Evolutionary conservation across 2,888 invertebrate species (phyloP).

Genomic region (Morpho achilles): DNA sequence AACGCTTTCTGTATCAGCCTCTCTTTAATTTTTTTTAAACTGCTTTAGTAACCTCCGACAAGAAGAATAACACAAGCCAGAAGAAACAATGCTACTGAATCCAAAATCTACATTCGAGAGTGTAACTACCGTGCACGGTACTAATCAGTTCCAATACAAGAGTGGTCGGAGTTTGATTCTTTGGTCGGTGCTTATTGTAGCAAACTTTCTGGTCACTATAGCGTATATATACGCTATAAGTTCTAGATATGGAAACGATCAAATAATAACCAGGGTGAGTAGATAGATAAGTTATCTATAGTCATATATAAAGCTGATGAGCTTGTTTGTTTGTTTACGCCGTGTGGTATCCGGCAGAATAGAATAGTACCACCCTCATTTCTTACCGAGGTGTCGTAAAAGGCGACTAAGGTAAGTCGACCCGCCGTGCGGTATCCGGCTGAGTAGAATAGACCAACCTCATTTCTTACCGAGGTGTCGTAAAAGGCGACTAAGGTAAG

Average conservation of each 20-base stretch:
- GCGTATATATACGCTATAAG: conserved; percentile 48
- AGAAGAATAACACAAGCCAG: not conserved
- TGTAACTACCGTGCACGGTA: conserved; percentile 54
- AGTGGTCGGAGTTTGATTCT: conserved; percentile 33
- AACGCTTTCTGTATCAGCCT: too few relatives aligned
- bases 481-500: too few relatives aligned
- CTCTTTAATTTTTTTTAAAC: too few relatives aligned
- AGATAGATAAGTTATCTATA: not conserved
- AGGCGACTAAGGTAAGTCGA: too few relatives aligned
- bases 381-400: too few relatives aligned
- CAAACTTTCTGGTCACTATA: conserved; percentile 39
- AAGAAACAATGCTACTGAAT: not conserved
- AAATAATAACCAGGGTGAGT: conserved; percentile 55
- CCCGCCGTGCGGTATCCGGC: too few relatives aligned
- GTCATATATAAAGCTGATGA: too few relatives aligned
- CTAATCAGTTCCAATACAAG: conserved; percentile 36
- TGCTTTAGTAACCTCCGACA: not conserved
- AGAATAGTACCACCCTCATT: too few relatives aligned
- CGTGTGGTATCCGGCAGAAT: too few relatives aligned
- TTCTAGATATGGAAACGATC: conserved; percentile 48
- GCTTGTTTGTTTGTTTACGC: too few relatives aligned
- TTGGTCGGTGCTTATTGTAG: conserved; percentile 42
- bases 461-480: too few relatives aligned
- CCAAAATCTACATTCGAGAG: conserved; percentile 20
- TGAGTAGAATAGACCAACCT: too few relatives aligned